Percentiles rank a stretch among this genome's conserved stretches.
Evolutionary conservation across 1,140 invertebrate genomes (phyloP).

Genomic region (Sitodiplosis mosellana): DNA sequence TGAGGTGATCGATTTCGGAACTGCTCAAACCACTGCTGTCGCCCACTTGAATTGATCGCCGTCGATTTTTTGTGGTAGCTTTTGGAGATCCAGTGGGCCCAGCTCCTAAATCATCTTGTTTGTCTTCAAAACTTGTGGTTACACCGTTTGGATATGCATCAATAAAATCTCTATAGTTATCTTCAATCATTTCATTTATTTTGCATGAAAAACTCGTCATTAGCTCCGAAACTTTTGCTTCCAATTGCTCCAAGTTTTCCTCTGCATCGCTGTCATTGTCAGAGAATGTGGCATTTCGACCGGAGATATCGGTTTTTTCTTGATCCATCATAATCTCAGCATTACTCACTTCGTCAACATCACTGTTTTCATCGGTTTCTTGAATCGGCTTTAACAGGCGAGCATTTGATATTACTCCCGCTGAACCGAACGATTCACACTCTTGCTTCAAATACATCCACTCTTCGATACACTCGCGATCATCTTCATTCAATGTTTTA

Average conservation of each 20-base stretch:
- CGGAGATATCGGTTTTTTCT: slow-evolving; percentile 20
- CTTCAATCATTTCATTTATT: slow-evolving; percentile 42
- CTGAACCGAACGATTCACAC: slow-evolving; percentile 56
- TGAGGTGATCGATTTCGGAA: slow-evolving; percentile 32
- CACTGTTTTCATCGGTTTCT: slow-evolving; percentile 32
- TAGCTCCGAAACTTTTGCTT: slow-evolving; percentile 46
- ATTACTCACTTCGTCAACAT: slow-evolving; percentile 27
- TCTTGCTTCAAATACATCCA: slow-evolving; percentile 71
- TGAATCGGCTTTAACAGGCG: slow-evolving; percentile 41
- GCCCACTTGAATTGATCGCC: slow-evolving; percentile 35
- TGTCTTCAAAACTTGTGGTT: slow-evolving; percentile 16
- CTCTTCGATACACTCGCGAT: slow-evolving; percentile 61
- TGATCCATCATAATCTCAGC: slow-evolving; percentile 20
- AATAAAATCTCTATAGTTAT: slow-evolving; percentile 35
- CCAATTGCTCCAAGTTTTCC: slow-evolving; percentile 39
- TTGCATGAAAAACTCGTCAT: slow-evolving; percentile 50
- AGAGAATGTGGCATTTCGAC: slow-evolving; percentile 28
- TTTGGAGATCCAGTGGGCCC: not conserved
- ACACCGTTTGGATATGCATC: slow-evolving; percentile 22
- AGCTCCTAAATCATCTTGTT: slow-evolving; percentile 1
- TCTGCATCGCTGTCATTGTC: slow-evolving; percentile 41
- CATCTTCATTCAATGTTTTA: slow-evolving; percentile 40
- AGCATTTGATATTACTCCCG: slow-evolving; percentile 24
- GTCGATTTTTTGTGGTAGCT: slow-evolving; percentile 18
- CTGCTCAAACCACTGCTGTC: slow-evolving; percentile 30